Evolutionary conservation across 2,888 invertebrate species (phyloP).

Genomic region (Gymnosoma rotundatum): DNA sequence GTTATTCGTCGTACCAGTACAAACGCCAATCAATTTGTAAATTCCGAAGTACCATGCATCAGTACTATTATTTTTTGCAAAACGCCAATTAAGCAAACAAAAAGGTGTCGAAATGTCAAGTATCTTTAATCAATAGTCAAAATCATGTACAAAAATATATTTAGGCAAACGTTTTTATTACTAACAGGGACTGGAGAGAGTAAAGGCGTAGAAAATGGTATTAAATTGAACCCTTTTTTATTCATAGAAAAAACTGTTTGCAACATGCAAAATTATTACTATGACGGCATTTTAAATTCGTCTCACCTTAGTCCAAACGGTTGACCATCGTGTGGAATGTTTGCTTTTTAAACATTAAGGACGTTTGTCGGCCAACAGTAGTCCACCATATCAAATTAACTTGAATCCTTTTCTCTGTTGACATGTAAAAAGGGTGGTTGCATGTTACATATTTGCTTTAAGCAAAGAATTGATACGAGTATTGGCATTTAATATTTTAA

Average conservation of each 20-base stretch:
- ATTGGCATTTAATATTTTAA: conserved; percentile 18
- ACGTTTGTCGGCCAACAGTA: conserved; percentile 10
- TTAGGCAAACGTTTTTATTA: conserved; percentile 40
- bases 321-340: neutral
- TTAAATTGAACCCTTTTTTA: conserved; percentile 45
- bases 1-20: neutral
- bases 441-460: conserved; percentile 31
- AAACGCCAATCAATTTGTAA: conserved; percentile 11
- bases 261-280: conserved; percentile 61
- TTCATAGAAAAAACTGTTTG: conserved; percentile 22
- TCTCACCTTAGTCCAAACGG: conserved; percentile 4
- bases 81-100: conserved; percentile 63
- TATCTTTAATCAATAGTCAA: conserved; percentile 69
- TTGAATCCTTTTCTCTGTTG: conserved; percentile 34
- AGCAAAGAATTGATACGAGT: neutral
- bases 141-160: conserved; percentile 31
- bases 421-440: conserved; percentile 14
- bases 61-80: neutral
- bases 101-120: conserved; percentile 73
- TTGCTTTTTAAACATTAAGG: conserved; percentile 27
- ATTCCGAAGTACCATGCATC: neutral
- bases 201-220: conserved; percentile 10
- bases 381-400: conserved; percentile 64
- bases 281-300: conserved; percentile 46
- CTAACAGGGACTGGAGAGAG: neutral